A percentile compares a stretch with the other conserved stretches of the same genome.
Conservation (phyloP, 2,797 vertebrate genomes). For the Poeciliopsis gracilis region DNA sequence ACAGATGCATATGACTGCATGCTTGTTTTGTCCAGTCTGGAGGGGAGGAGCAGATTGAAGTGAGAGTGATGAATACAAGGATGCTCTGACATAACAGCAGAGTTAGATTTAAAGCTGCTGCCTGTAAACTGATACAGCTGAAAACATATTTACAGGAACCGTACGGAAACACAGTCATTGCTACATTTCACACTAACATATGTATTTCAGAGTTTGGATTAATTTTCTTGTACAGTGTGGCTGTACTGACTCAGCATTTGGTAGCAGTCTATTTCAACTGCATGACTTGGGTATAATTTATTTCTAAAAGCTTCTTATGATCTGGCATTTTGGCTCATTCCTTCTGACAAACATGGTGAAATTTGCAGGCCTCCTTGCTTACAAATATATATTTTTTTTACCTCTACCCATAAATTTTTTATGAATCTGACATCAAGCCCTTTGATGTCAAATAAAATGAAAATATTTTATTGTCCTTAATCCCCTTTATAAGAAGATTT, state of each 20-base stretch:
- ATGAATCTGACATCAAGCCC: too few species aligned
- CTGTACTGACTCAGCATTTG: not conserved
- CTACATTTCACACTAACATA: not conserved
- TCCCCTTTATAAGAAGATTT: too few species aligned
- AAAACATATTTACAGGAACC: not conserved
- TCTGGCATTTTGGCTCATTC: too few species aligned
- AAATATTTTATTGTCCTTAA: too few species aligned
- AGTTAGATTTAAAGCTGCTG: constrained; percentile 22
- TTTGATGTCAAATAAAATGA: too few species aligned
- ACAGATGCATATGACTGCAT: constrained; percentile 43
- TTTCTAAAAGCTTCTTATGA: not conserved
- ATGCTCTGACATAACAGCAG: constrained; percentile 8
- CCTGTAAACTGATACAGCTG: constrained; percentile 15
- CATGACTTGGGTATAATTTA: not conserved
- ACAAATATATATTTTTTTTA: too few species aligned
- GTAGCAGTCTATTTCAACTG: not conserved
- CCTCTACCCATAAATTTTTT: too few species aligned
- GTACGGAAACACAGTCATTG: not conserved
- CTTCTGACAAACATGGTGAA: too few species aligned
- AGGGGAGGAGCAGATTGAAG: constrained; percentile 22
- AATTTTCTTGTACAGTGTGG: not conserved
- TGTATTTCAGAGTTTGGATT: not conserved
- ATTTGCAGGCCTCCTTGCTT: too few species aligned
- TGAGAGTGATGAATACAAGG: constrained; percentile 35
- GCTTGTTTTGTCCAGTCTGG: constrained; percentile 32